Evolutionary conservation across 2,113 vertebrate genomes (phyloP).

Genomic region (Grantiella picta): DNA sequence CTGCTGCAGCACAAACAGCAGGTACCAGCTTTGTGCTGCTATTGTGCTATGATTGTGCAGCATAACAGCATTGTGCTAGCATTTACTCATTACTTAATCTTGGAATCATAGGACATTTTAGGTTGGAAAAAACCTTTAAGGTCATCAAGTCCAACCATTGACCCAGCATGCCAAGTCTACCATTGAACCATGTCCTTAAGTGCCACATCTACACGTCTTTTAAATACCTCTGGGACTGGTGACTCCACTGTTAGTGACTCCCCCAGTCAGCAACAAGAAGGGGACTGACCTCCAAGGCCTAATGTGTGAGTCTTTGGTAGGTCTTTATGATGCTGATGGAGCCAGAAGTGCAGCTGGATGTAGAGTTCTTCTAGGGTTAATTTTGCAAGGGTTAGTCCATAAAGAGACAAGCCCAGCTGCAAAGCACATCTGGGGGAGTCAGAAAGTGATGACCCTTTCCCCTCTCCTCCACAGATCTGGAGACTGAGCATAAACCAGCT

Average conservation of each 20-base stretch:
- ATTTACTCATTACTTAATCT: background rate
- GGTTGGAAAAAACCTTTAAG: background rate
- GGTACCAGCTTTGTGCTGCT: background rate
- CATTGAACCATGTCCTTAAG: background rate
- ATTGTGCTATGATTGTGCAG: no score
- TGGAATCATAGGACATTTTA: background rate
- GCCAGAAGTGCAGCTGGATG: background rate
- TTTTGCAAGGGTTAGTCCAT: background rate
- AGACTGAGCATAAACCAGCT: background rate
- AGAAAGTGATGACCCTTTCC: background rate
- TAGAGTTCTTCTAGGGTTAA: background rate
- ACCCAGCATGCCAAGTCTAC: background rate
- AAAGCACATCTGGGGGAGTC: background rate
- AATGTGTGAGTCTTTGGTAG: background rate
- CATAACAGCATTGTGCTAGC: no score
- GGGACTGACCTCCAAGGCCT: background rate
- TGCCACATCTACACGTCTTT: background rate
- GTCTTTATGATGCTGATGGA: background rate
- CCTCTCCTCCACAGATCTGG: background rate
- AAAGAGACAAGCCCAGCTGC: background rate
- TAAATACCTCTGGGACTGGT: background rate
- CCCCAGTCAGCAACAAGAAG: background rate
- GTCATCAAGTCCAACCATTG: background rate
- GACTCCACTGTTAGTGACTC: background rate
- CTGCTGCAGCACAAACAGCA: background rate